Percentiles rank a stretch among this genome's conserved stretches.
phyloP scores from a whole-genome alignment of 2,888 invertebrate genomes.

The Tanypteryx hageni region DNA sequence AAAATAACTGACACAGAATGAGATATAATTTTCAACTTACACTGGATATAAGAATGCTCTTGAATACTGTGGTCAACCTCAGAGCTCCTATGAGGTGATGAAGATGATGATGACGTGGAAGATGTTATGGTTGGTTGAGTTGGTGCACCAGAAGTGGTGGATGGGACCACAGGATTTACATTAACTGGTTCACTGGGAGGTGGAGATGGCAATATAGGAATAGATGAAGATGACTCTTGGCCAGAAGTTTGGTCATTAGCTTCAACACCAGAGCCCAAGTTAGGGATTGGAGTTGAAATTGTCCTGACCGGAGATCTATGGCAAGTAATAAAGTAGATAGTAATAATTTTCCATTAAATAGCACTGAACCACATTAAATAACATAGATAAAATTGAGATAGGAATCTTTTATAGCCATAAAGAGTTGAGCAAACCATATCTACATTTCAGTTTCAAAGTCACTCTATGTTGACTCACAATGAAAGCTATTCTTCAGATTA shows the following conservation, averaged over 20 bases:
- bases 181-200: neutral
- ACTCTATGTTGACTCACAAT: too few relatives aligned
- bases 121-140: slow-evolving; percentile 29
- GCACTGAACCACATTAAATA: neutral
- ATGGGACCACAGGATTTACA: neutral
- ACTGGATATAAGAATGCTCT: slow-evolving; percentile 87
- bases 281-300: neutral
- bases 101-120: slow-evolving; percentile 36
- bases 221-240: slow-evolving; percentile 26
- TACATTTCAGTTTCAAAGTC: neutral
- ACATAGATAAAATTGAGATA: neutral
- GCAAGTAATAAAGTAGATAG: neutral
- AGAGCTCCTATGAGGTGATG: slow-evolving; percentile 73
- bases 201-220: neutral
- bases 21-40: slow-evolving; percentile 75
- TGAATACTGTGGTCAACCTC: slow-evolving; percentile 76
- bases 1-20: neutral
- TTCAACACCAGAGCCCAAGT: neutral
- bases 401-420: neutral
- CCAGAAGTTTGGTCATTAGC: slow-evolving; percentile 36
- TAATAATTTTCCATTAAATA: neutral
- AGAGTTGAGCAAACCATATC: neutral
- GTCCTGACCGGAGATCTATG: slow-evolving; percentile 35
- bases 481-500: neutral
- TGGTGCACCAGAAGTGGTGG: neutral